Conservation (phyloP, 2,113 vertebrate species). For the Montifringilla adamsi region DNA sequence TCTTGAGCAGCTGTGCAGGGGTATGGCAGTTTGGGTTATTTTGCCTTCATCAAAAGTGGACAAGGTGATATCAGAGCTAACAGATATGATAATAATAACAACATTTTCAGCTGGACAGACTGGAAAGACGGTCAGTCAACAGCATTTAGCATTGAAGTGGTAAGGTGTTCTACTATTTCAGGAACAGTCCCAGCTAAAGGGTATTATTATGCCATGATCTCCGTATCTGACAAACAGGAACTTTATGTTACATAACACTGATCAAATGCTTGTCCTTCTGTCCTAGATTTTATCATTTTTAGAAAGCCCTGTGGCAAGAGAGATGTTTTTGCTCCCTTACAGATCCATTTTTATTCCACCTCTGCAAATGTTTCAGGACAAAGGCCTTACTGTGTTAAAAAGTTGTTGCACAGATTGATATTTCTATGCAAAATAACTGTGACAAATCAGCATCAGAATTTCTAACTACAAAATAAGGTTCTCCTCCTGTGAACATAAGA, state of each 20-base stretch:
- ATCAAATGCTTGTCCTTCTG: background rate
- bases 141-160: background rate
- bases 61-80: background rate
- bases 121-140: background rate
- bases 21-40: fast-evolving
- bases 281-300: background rate
- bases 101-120: background rate
- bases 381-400: background rate
- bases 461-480: background rate
- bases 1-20: background rate
- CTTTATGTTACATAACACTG: background rate
- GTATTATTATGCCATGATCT: background rate
- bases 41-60: background rate
- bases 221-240: background rate
- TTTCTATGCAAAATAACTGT: background rate
- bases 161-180: background rate
- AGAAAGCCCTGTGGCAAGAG: background rate
- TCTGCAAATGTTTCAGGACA: background rate
- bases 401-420: background rate
- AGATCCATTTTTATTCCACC: background rate
- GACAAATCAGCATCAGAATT: background rate
- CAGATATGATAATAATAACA: background rate
- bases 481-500: background rate
- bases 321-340: background rate
- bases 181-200: background rate